Conservation (phyloP, 2,797 vertebrate genomes). For the Poeciliopsis gracilis region DNA sequence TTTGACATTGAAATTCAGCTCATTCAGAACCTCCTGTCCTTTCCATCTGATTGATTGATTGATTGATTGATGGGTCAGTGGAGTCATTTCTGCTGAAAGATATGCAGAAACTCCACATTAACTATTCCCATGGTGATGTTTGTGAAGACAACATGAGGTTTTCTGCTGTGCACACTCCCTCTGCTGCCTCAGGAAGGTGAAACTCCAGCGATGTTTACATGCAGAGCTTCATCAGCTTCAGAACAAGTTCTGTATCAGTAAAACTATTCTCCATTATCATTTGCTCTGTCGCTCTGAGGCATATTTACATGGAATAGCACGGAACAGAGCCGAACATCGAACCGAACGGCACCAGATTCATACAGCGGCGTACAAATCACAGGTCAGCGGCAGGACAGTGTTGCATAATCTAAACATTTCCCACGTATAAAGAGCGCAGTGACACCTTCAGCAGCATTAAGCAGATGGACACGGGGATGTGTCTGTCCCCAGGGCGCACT, state of each 20-base stretch:
- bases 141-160: neutral
- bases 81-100: neutral
- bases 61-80: neutral
- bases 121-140: neutral
- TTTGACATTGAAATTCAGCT: neutral
- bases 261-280: neutral
- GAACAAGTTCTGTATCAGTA: neutral
- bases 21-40: neutral
- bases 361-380: conserved; percentile 15
- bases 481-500: neutral
- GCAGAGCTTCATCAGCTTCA: conserved; percentile 3
- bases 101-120: neutral
- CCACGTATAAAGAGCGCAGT: conserved; percentile 21
- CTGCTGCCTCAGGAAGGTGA: neutral
- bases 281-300: neutral
- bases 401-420: conserved; percentile 18
- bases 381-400: conserved; percentile 22
- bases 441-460: conserved; percentile 32
- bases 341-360: conserved; percentile 3
- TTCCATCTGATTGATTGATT: neutral
- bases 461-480: conserved; percentile 12
- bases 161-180: neutral
- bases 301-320: neutral
- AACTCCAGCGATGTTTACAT: neutral
- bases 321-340: neutral